Evolutionary conservation across 2,113 vertebrate genomes (phyloP).

Genomic region (Trogon melanurus): DNA sequence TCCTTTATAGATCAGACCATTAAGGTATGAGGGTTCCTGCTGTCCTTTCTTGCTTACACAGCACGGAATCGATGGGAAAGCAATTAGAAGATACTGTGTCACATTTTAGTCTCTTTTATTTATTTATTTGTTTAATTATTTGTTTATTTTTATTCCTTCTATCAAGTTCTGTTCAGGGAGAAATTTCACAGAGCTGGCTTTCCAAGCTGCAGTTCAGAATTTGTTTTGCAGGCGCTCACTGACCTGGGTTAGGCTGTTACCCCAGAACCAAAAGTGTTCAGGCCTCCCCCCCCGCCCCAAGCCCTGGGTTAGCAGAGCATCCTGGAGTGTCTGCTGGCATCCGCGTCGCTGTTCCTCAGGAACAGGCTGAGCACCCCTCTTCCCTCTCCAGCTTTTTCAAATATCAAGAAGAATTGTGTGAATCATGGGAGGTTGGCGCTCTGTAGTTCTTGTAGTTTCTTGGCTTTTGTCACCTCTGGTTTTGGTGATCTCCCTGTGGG

Average conservation of each 20-base stretch:
- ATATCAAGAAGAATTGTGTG: background rate
- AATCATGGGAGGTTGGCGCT: background rate
- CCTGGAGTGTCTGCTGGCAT: background rate
- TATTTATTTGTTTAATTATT: no score
- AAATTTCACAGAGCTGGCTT: background rate
- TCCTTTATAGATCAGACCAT: conserved; percentile 18
- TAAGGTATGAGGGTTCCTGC: background rate
- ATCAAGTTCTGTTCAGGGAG: background rate
- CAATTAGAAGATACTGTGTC: background rate
- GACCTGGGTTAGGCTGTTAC: background rate
- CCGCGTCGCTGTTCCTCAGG: background rate
- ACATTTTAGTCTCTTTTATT: background rate
- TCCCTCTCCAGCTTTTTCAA: background rate
- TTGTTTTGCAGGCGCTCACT: background rate
- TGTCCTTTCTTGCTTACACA: background rate
- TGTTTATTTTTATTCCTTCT: no score
- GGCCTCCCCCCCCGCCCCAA: background rate
- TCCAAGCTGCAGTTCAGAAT: background rate
- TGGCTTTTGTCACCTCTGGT: background rate
- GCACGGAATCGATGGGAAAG: background rate
- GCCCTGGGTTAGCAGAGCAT: background rate
- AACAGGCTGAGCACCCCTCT: background rate
- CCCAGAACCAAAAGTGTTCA: background rate
- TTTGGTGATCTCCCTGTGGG: background rate
- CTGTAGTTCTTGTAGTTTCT: background rate